Evolutionary conservation across 2,113 vertebrate genomes (phyloP), one percentile per base, ranked within the genome.

Genomic region (Eidolon helvum): DNA sequence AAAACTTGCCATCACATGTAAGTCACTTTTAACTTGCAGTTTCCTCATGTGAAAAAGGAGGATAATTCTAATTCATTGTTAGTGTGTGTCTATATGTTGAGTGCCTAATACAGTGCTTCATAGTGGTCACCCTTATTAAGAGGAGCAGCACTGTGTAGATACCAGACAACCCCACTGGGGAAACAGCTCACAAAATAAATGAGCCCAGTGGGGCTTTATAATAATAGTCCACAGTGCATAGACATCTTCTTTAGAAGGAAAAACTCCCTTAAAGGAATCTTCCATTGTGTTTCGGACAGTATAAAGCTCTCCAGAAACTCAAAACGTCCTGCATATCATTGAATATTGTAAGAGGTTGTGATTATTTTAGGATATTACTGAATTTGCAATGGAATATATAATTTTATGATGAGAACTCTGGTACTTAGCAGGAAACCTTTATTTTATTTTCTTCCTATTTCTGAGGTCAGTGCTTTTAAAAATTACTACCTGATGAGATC

Each of bases 281-380:
- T 65, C 48, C 55, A 26, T 88, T 74, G 61, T 10, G 35, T 72
- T 88, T 2, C 35, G 74, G 79, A 59, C 26, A 53, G 55, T 1
- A 33, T 11, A 48, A 77, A 33, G 5, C 65, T 87, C 66, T 94
- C 96, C 88, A 94, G 78, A 98, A 98, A 98, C 82, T 86, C 75
- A 97, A 90, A 0, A 33, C 95, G 95, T 79, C 91, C 94, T 71
- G 10, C 57, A 72, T 43, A 92, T 77, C 74, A 35, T 66, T 77
- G 71, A 92, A 71, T 98, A 96, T 90, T 93, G 43, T 74, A 95
- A 93, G 96, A 96, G 95, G 96, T 96, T 86, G 91, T 94, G 95
- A 98, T 97, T 96, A 91, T 48, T 97, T 98, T 97, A 97, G 92
- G 95, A 87, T 98, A 98, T 97, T 98, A 95, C 82, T 59, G 84